Conservation (phyloP, 1,140 invertebrate species). For the Trypoxylus dichotomus region DNA sequence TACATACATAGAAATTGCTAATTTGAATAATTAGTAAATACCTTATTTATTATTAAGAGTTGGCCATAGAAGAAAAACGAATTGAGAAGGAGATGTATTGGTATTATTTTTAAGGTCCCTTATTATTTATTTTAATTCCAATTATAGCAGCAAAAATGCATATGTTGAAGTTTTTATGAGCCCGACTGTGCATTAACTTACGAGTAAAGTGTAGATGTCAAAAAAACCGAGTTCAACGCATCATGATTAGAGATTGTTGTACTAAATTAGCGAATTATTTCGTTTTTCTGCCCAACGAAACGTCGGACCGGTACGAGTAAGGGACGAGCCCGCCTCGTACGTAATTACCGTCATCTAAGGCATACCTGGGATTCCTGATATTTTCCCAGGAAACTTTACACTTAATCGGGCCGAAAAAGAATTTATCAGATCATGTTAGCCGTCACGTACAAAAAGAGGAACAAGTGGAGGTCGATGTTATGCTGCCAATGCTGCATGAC, state of each 20-base stretch:
- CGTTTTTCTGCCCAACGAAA: not conserved
- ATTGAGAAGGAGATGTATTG: too few species aligned
- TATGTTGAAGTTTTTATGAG: too few species aligned
- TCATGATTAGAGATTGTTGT: constrained; percentile 5
- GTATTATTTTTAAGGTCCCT: too few species aligned
- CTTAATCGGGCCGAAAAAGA: constrained; percentile 7
- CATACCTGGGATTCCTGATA: constrained; percentile 17
- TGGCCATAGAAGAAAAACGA: too few species aligned
- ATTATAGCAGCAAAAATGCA: too few species aligned
- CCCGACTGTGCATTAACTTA: not conserved
- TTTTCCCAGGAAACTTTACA: constrained; percentile 23
- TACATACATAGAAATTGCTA: too few species aligned
- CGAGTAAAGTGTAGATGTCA: not conserved
- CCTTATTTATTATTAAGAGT: too few species aligned
- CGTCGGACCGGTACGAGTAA: not conserved
- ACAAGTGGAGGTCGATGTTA: not conserved
- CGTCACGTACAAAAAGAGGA: not conserved
- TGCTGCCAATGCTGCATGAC: not conserved
- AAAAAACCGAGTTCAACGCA: constrained; percentile 12
- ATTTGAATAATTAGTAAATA: too few species aligned
- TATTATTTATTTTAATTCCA: too few species aligned
- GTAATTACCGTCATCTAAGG: constrained; percentile 23
- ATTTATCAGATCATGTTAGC: constrained; percentile 17
- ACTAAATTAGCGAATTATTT: constrained; percentile 15
- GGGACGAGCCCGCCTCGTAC: not conserved